Conservation (phyloP, 2,888 invertebrate species). For the Dione vanillae region DNA sequence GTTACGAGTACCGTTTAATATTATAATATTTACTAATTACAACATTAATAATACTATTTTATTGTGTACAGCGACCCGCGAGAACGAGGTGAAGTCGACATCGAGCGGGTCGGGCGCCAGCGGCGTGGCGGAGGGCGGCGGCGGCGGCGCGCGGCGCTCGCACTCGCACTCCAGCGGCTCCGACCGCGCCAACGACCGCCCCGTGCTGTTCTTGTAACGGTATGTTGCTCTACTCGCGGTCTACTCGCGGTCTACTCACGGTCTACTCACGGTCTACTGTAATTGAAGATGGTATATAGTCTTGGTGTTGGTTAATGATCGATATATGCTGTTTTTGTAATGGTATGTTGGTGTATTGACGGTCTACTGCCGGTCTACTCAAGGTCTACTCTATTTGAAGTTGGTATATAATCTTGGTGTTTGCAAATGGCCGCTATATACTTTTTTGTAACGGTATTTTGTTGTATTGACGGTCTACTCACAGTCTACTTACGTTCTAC, state of each 20-base stretch:
- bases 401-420: too few relatives aligned
- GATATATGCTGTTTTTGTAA: too few relatives aligned
- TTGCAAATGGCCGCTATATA: too few relatives aligned
- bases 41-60: too few relatives aligned
- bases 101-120: constrained; percentile 68
- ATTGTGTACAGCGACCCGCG: constrained; percentile 55
- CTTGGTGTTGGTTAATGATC: too few relatives aligned
- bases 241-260: not conserved
- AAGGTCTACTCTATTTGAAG: too few relatives aligned
- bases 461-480: not conserved
- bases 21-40: too few relatives aligned
- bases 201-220: constrained; percentile 77
- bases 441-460: too few relatives aligned
- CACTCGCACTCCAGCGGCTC: constrained; percentile 75
- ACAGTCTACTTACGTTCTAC: not conserved
- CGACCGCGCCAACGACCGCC: constrained; percentile 62
- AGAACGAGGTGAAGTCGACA: constrained; percentile 66
- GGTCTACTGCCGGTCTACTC: too few relatives aligned
- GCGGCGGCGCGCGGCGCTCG: constrained; percentile 68
- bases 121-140: constrained; percentile 69
- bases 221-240: constrained; percentile 43
- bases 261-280: too few relatives aligned
- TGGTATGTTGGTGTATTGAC: too few relatives aligned
- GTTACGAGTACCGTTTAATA: too few relatives aligned
- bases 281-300: not conserved